Base-by-base conservation (phyloP, 2,113 vertebrate genomes). In the Chrysochloris asiatica region DNA sequence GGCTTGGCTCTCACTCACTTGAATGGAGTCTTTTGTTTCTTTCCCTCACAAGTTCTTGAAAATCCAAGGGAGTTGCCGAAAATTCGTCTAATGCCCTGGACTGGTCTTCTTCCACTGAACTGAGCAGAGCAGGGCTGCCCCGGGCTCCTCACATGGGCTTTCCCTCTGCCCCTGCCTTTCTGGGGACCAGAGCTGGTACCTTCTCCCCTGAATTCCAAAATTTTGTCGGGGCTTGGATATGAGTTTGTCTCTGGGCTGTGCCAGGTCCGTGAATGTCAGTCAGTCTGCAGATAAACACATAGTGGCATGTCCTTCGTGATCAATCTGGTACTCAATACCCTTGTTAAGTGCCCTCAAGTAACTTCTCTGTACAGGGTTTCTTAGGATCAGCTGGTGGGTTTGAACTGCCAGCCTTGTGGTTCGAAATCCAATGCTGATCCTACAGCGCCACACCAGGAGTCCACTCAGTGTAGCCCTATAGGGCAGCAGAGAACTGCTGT, bases 1-100 rank as follows among this genome's bases (percentile, higher is more conserved):
- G 80, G n/a, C 63, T 84, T 24, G 61, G 79, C 54, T 85, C n/a
- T 79, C 45, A 48, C 59, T 87, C 56, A 85, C 48, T 89, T 85
- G 56, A 80, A 59, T 75, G 14, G 47, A 22, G 73, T 76, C 83
- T 48, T 86, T 83, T 65, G 67, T 63, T 28, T 85, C 22, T 93
- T 94, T 43, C 24, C 86, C 87, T 83, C 84, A 47, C 38, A 28
- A 93, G 48, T 36, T 21, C 67, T 36, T 52, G 38, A 67, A 72
- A 45, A 11, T 92, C 45, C 41, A 85, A 76, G 47, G 47, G 36
- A 93, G 30, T 79, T 86, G 36, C 54, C 73, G 38, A 56, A 48
- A 59, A 17, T 41, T 73, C 71, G n/a, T 67, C 33, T 67, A 9
- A 22, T 75, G 41, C 30, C 50, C 43, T 63, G 43, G 67, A 33